These are phyloP conservation scores for Archaeoteleia sp. DNA, from an alignment of 2,888 invertebrate species.

Conservation along the genomic window DNA sequence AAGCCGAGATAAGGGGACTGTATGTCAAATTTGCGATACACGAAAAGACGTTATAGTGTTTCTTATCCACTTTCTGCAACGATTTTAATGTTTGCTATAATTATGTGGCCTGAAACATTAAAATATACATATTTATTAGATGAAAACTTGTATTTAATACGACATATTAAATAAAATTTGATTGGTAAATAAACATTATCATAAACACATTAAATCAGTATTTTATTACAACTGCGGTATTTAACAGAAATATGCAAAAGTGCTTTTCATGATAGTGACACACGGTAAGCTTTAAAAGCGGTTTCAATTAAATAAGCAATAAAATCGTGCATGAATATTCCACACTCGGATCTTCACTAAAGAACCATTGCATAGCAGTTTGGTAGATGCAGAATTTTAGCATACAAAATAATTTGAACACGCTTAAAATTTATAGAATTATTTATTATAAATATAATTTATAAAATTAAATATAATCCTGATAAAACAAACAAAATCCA, in stretches of 20 bases:
- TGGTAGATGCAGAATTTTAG: background rate
- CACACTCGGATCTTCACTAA: background rate
- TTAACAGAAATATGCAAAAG: conserved; percentile 1
- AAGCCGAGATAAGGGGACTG: background rate
- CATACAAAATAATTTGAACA: conserved; percentile 1
- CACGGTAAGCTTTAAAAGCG: conserved; percentile 5
- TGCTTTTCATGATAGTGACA: conserved; percentile 10
- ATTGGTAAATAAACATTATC: too few species aligned
- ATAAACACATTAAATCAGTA: too few species aligned
- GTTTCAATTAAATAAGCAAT: conserved; percentile 23
- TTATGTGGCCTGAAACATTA: too few species aligned
- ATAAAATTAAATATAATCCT: too few species aligned
- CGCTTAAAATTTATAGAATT: background rate
- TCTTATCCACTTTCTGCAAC: too few species aligned
- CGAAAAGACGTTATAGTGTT: too few species aligned
- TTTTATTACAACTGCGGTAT: too few species aligned
- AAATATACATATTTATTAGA: too few species aligned
- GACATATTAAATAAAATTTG: too few species aligned
- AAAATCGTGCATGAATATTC: conserved; percentile 24
- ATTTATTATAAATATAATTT: too few species aligned
- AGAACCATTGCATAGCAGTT: conserved; percentile 2
- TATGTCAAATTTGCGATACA: background rate
- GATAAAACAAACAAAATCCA: conserved; percentile 7
- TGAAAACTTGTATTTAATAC: too few species aligned
- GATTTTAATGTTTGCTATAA: too few species aligned